Evolutionary conservation across 2,113 vertebrate species (phyloP), one percentile per base, ranked within the genome.

Genomic region (Ursus arctos): DNA sequence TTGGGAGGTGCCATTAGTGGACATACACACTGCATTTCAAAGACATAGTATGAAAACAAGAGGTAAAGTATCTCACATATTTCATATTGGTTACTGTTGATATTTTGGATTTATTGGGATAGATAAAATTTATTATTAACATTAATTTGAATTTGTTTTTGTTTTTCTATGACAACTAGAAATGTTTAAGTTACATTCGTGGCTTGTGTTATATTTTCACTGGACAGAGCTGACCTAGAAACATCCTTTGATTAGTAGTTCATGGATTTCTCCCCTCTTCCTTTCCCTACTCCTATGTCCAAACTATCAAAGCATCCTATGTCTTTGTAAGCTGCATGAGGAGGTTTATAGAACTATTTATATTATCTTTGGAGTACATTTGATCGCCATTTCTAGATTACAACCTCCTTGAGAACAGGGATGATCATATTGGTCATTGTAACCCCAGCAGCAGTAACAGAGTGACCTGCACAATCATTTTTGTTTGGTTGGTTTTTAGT

Each of bases 251-350:
- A 31, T 71, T 21, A 72, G 1, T 53, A 72, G 24, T 83, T 84
- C 36, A 71, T 36, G 33, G 11, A 5, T 4, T 26, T 57, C 74
- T 28, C 15, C 1, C 3, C 1, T n/a, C 13, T 61, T n/a, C n/a
- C 14, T 14, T 63, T 8, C 7, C 1, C 10, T 7, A n/a, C 7
- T 36, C 33, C 12, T 65, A 0, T 4, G 21, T 87, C 16, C 51
- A 51, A 22, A 69, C 11, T 15, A 57, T 83, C 26, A 21, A 51
- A 47, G 12, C 43, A 77, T 7, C 2, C 24, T 87, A 5, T 57
- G n/a, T 61, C 16, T n/a, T 72, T 55, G 18, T 43, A 22, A n/a
- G 22, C 4, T 26, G 1, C 0, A 0, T 3, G n/a, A 18, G 26
- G 26, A 67, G 21, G 1, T 76, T 59, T 77, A 24, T 28, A 67